Conservation (phyloP, 2,113 vertebrate species). For the Xiphophorus hellerii region DNA sequence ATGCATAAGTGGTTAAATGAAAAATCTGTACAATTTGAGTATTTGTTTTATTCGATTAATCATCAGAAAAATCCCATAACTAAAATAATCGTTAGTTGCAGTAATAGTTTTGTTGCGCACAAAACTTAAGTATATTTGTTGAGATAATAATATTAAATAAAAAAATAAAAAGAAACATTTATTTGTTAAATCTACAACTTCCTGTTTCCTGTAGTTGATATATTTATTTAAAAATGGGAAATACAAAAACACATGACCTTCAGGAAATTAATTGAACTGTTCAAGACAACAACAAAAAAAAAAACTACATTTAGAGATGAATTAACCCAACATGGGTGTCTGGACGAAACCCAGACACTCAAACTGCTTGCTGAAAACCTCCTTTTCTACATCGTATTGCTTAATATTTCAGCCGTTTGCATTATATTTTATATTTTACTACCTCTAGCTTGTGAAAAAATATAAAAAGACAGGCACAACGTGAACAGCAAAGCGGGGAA, state of each 20-base stretch:
- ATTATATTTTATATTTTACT: not conserved
- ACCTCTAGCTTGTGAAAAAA: not conserved
- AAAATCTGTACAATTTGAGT: too few relatives aligned
- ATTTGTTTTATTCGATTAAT: too few relatives aligned
- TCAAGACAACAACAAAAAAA: too few relatives aligned
- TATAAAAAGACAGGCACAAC: constrained; percentile 15
- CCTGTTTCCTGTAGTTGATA: not conserved
- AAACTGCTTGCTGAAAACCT: too few relatives aligned
- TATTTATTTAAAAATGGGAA: not conserved
- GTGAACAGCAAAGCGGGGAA: constrained; percentile 44
- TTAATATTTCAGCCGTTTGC: not conserved
- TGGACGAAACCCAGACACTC: not conserved
- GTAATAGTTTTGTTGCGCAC: too few relatives aligned
- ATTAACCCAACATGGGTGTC: not conserved
- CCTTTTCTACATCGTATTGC: not conserved
- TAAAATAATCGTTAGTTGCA: too few relatives aligned
- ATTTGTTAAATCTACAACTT: too few relatives aligned
- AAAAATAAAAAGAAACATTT: too few relatives aligned
- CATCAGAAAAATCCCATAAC: too few relatives aligned
- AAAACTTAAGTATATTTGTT: too few relatives aligned
- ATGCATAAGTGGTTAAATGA: too few relatives aligned
- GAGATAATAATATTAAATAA: too few relatives aligned
- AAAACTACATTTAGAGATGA: not conserved
- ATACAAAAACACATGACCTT: not conserved
- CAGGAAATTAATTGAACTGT: not conserved